phyloP scores from a whole-genome alignment of 2,797 vertebrate species.

The Pogonophryne albipinna region DNA sequence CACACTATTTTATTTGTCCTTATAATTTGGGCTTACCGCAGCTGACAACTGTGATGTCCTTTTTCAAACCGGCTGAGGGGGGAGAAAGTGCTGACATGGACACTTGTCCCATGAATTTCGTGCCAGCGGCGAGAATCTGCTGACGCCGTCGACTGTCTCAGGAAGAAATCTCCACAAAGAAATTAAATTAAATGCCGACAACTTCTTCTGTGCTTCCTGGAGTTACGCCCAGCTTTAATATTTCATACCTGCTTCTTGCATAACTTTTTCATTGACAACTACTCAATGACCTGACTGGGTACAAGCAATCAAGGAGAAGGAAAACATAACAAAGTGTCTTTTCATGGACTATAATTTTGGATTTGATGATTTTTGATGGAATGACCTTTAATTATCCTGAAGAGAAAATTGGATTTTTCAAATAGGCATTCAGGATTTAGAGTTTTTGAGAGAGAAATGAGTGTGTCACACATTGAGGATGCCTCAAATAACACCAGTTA shows the following conservation, averaged over 20 bases:
- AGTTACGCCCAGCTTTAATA: constrained; percentile 70
- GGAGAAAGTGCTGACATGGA: constrained; percentile 85
- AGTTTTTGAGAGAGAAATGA: background rate
- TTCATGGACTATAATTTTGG: too few species aligned
- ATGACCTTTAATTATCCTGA: background rate
- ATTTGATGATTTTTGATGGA: constrained; percentile 6
- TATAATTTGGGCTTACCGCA: constrained; percentile 72
- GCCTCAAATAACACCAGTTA: background rate
- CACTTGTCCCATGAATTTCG: constrained; percentile 83
- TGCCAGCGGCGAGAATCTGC: constrained; percentile 79
- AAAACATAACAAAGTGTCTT: constrained; percentile 14
- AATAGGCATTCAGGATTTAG: constrained; percentile 11
- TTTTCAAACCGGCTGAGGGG: constrained; percentile 70
- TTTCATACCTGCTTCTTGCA: constrained; percentile 61
- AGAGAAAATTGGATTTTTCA: constrained; percentile 24
- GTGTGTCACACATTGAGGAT: constrained; percentile 5
- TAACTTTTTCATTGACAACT: constrained; percentile 55
- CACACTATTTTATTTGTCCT: constrained; percentile 78
- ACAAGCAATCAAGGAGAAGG: constrained; percentile 34
- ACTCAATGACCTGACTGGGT: constrained; percentile 22
- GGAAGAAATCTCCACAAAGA: constrained; percentile 83
- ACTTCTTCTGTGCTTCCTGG: constrained; percentile 72
- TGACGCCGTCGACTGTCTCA: constrained; percentile 80
- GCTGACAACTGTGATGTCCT: constrained; percentile 84
- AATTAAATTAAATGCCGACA: constrained; percentile 83